Conservation (phyloP, 1,140 invertebrate species). For the Drosophila bipectinata region DNA sequence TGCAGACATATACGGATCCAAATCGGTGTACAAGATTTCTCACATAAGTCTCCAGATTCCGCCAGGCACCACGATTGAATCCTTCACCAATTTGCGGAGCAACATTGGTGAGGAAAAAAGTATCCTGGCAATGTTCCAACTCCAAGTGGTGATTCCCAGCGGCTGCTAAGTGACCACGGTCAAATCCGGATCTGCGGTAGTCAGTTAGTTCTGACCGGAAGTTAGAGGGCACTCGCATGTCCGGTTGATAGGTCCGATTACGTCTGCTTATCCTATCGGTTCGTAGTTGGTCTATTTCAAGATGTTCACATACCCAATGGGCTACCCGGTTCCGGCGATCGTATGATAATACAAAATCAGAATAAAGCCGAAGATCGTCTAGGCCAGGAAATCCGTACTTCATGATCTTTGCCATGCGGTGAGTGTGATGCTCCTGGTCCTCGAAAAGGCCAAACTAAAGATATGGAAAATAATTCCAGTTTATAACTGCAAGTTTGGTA, state of each 20-base stretch:
- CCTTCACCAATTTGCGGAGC: constrained; percentile 98
- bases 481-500: background rate
- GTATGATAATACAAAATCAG: constrained; percentile 97
- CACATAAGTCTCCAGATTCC: constrained; percentile 84
- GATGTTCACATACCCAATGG: constrained; percentile 98
- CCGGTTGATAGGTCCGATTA: constrained; percentile 92
- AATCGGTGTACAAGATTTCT: constrained; percentile 90
- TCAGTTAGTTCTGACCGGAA: constrained; percentile 92
- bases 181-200: constrained; percentile 96
- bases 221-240: constrained; percentile 92
- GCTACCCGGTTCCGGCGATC: constrained; percentile 94
- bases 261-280: constrained; percentile 85
- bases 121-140: constrained; percentile 92
- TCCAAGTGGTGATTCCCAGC: constrained; percentile 95
- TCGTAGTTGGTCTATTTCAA: constrained; percentile 85
- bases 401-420: constrained; percentile 90
- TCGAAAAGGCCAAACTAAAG: constrained; percentile 52
- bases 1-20: constrained; percentile 96
- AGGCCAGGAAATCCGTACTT: constrained; percentile 96
- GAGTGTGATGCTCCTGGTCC: background rate
- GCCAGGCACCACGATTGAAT: constrained; percentile 97
- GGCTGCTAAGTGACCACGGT: constrained; percentile 97
- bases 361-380: constrained; percentile 93
- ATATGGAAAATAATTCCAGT: background rate
- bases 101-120: constrained; percentile 97